phyloP scores from a whole-genome alignment of 2,113 vertebrate species.

The Gracilinanus agilis region DNA sequence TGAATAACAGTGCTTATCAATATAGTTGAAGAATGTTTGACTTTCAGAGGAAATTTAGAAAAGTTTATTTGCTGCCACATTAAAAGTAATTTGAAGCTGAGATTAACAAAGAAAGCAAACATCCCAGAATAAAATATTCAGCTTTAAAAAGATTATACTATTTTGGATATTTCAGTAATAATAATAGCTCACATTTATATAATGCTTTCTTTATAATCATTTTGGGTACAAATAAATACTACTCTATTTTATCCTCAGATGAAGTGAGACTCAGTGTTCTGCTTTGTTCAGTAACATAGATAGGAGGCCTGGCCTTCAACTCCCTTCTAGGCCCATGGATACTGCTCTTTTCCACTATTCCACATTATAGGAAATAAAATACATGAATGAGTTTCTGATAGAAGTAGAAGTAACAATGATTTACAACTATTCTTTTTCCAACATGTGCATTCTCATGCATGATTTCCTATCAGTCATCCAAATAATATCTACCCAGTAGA shows the following conservation, averaged over 20 bases:
- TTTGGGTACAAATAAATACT: background rate
- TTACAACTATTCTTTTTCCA: background rate
- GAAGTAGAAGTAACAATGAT: background rate
- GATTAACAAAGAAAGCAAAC: background rate
- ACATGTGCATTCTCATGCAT: background rate
- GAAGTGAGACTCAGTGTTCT: background rate
- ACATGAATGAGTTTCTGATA: background rate
- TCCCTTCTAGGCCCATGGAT: background rate
- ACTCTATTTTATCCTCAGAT: background rate
- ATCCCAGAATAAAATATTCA: background rate
- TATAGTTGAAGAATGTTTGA: background rate
- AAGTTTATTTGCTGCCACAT: background rate
- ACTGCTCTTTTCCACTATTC: background rate
- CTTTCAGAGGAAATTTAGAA: background rate
- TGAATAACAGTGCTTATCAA: background rate
- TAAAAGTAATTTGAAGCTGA: conserved; percentile 2
- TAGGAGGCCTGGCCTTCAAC: background rate
- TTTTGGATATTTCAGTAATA: background rate
- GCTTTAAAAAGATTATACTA: background rate
- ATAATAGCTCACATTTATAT: background rate
- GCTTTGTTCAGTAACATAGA: background rate
- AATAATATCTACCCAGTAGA: background rate
- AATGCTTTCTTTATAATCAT: background rate
- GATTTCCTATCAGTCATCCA: background rate
- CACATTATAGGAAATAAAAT: background rate